Percentiles rank a stretch among this genome's conserved stretches.
Evolutionary conservation across 2,888 invertebrate species (phyloP).

Genomic region (Quadriops clusia): DNA sequence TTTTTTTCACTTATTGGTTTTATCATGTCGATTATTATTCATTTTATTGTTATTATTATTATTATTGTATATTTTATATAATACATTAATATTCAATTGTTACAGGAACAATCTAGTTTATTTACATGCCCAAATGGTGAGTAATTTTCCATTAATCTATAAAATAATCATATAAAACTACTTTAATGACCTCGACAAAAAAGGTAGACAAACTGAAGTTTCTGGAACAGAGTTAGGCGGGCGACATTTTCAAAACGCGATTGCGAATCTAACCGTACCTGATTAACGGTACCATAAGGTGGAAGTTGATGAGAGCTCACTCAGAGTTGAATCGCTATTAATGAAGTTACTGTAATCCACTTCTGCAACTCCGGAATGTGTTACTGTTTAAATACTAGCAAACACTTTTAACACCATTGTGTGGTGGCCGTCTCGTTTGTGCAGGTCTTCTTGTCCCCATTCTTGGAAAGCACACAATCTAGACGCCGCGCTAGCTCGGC

Average conservation of each 20-base stretch:
- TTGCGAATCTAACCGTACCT: conserved; percentile 22
- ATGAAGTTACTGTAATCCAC: conserved; percentile 5
- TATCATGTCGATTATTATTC: background rate
- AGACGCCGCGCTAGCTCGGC: no score
- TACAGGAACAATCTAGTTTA: conserved; percentile 49
- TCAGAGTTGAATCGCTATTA: conserved; percentile 9
- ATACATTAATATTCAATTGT: no score
- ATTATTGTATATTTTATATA: no score
- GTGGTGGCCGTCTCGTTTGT: no score
- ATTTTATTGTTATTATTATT: no score
- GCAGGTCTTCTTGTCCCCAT: no score
- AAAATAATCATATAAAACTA: background rate
- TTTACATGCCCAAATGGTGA: conserved; percentile 65
- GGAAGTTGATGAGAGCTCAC: background rate
- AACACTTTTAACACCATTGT: no score
- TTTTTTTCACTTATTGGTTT: background rate
- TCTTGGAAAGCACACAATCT: no score
- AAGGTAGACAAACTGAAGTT: no score
- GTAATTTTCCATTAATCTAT: conserved; percentile 28
- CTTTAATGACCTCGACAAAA: no score
- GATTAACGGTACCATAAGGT: conserved; percentile 22
- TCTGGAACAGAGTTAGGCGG: background rate
- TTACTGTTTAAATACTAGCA: no score
- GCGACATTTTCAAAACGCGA: conserved; percentile 17
- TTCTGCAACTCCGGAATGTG: no score